A percentile compares a stretch with the other conserved stretches of the same genome.
These are phyloP conservation scores for Trichopria drosophilae DNA, from an alignment of 2,888 invertebrate species.

Conservation along the genomic window DNA sequence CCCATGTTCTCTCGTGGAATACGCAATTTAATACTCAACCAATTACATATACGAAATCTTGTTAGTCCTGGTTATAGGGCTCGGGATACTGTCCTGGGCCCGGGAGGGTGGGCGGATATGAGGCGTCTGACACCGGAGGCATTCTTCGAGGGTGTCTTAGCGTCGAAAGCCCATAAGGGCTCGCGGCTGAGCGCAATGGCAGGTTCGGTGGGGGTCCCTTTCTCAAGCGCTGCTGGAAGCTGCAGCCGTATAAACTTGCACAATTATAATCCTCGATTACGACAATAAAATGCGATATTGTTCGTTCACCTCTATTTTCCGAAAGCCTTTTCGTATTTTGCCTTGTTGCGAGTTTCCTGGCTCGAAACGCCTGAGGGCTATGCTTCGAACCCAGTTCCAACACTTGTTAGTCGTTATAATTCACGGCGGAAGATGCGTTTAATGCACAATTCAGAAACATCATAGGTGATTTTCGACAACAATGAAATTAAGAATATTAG, in stretches of 20 bases:
- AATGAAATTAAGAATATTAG: too few relatives aligned
- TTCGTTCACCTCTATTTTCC: conserved; percentile 41
- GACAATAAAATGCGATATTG: conserved; percentile 59
- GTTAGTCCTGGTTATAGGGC: conserved; percentile 57
- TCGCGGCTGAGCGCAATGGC: conserved; percentile 35
- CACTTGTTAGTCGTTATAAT: too few relatives aligned
- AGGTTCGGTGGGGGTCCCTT: conserved; percentile 32
- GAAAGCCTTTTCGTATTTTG: conserved; percentile 27
- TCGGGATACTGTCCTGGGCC: conserved; percentile 38
- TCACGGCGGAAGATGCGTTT: too few relatives aligned
- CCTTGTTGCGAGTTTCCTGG: conserved; percentile 3
- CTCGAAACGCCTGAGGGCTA: too few relatives aligned
- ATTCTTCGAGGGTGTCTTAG: conserved; percentile 51
- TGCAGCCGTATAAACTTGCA: conserved; percentile 56
- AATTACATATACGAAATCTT: conserved; percentile 60
- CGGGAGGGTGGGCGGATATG: conserved; percentile 33
- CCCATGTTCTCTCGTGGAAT: conserved; percentile 48
- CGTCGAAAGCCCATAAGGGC: too few relatives aligned
- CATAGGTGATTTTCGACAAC: too few relatives aligned
- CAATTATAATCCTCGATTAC: conserved; percentile 58
- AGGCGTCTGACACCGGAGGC: conserved; percentile 53
- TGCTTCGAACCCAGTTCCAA: too few relatives aligned
- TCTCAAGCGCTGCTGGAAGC: conserved; percentile 30
- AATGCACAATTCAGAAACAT: too few relatives aligned
- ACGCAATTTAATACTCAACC: conserved; percentile 59